These are phyloP conservation scores for Habrosyne pyritoides DNA, from an alignment of 2,888 invertebrate genomes.

Conservation along the genomic window DNA sequence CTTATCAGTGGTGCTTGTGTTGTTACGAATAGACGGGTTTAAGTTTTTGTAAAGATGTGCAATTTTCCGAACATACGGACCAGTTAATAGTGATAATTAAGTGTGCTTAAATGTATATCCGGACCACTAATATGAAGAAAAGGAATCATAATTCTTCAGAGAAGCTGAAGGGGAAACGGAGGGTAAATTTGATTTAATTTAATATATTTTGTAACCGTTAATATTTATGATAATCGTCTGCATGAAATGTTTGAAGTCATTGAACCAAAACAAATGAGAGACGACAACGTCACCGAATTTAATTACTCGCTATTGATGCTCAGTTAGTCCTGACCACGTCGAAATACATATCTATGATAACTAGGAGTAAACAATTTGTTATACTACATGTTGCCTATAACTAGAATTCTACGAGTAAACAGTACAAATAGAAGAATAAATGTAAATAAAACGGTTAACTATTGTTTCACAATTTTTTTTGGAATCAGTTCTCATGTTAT, in stretches of 20 bases:
- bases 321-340: background rate
- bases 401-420: background rate
- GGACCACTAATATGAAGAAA: slow-evolving; percentile 50
- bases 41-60: background rate
- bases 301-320: slow-evolving; percentile 1
- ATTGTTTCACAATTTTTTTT: no score
- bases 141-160: slow-evolving; percentile 57
- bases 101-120: slow-evolving; percentile 12
- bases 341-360: background rate
- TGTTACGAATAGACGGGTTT: background rate
- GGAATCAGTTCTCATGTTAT: no score
- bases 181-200: slow-evolving; percentile 56
- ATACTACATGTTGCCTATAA: background rate
- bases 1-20: background rate
- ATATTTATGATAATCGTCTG: background rate
- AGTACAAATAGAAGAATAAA: no score
- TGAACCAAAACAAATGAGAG: slow-evolving; percentile 5
- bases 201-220: slow-evolving; percentile 8
- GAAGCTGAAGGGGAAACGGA: slow-evolving; percentile 64
- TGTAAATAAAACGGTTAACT: no score
- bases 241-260: slow-evolving; percentile 5
- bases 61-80: background rate
- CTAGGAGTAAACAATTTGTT: background rate
- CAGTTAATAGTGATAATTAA: background rate
- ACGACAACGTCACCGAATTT: background rate